These are phyloP conservation scores for Dendrolimus pini DNA, from an alignment of 2,888 invertebrate species.

Conservation along the genomic window DNA sequence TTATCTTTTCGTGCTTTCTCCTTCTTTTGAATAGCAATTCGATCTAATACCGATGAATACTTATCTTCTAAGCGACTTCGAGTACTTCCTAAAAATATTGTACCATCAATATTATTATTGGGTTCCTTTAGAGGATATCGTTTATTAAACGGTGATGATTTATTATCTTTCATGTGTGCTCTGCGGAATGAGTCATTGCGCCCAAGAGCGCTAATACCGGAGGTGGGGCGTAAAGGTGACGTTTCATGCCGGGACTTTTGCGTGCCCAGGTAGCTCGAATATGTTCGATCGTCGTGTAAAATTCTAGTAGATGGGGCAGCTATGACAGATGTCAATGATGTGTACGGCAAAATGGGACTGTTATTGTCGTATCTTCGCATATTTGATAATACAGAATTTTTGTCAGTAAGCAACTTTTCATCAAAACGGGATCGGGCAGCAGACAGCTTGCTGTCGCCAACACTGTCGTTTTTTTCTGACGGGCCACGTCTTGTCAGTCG, in stretches of 20 bases:
- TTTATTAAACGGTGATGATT: constrained; percentile 61
- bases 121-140: constrained; percentile 66
- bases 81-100: constrained; percentile 70
- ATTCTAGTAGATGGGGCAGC: constrained; percentile 38
- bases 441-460: constrained; percentile 46
- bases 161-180: constrained; percentile 61
- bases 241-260: constrained; percentile 53
- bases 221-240: constrained; percentile 57
- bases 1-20: constrained; percentile 67
- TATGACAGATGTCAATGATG: constrained; percentile 43
- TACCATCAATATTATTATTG: constrained; percentile 60
- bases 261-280: constrained; percentile 57
- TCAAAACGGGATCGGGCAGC: constrained; percentile 55
- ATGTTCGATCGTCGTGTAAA: constrained; percentile 55
- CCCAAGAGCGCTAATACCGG: constrained; percentile 50
- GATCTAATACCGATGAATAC: constrained; percentile 85
- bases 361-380: constrained; percentile 64
- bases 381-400: constrained; percentile 50
- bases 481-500: constrained; percentile 87
- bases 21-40: constrained; percentile 78
- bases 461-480: constrained; percentile 79
- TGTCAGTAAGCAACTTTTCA: constrained; percentile 52
- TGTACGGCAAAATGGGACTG: constrained; percentile 59
- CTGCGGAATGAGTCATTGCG: constrained; percentile 70
- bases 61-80: constrained; percentile 86